Conservation (phyloP, 2,113 vertebrate species). For the Mirounga angustirostris region DNA sequence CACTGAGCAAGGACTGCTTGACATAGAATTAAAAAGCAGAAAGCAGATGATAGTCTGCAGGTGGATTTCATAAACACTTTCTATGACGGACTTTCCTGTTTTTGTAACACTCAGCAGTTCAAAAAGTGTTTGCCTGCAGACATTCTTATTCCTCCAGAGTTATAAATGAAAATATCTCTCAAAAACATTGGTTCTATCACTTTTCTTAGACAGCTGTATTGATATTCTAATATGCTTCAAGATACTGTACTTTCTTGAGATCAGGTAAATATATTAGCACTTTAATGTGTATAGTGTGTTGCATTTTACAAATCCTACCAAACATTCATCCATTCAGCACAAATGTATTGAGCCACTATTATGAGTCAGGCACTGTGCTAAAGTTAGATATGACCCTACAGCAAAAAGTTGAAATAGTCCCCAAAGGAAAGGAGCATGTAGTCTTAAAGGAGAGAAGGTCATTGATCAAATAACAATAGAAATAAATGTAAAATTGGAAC, state of each 20-base stretch:
- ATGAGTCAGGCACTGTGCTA: background rate
- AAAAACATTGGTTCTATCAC: conserved; percentile 35
- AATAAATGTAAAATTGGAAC: background rate
- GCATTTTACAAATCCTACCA: conserved; percentile 25
- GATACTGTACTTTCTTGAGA: background rate
- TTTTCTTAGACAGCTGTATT: conserved; percentile 45
- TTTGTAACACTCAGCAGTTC: conserved; percentile 41
- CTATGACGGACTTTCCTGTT: background rate
- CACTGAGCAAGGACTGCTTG: background rate
- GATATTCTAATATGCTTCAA: background rate
- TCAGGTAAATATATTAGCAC: conserved; percentile 15
- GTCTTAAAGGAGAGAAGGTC: background rate
- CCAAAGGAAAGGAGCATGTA: background rate
- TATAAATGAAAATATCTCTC: background rate
- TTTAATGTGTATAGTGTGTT: background rate
- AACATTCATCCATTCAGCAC: conserved; percentile 7
- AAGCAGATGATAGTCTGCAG: background rate
- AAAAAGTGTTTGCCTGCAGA: conserved; percentile 40
- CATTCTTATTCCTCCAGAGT: background rate
- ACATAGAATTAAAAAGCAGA: background rate
- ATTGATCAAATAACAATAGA: background rate
- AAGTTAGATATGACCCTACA: background rate
- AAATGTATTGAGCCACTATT: conserved; percentile 10
- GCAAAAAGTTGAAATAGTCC: background rate
- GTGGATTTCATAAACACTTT: background rate